Evolutionary conservation across 2,888 invertebrate genomes (phyloP).

Genomic region (Rhagophthalmus giganteus): DNA sequence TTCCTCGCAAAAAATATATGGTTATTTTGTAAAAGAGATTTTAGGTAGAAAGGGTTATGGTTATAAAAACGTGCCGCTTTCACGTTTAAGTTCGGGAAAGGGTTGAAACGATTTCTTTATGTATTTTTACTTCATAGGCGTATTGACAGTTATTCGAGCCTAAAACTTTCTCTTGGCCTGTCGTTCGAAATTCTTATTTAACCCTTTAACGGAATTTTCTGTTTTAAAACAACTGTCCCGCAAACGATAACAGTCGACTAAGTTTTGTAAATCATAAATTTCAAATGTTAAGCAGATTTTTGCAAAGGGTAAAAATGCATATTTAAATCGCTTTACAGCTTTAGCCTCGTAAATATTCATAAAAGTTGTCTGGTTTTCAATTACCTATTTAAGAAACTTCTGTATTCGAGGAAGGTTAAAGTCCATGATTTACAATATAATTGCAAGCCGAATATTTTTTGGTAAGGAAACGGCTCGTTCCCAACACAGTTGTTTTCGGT

Average conservation of each 20-base stretch:
- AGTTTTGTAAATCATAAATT: too few relatives aligned
- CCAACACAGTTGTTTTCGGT: neutral
- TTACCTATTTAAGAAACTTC: conserved; percentile 8
- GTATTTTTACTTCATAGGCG: neutral
- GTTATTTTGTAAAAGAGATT: conserved; percentile 1
- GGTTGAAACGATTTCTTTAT: neutral
- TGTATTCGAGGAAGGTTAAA: neutral
- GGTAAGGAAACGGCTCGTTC: neutral
- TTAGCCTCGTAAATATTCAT: conserved; percentile 24
- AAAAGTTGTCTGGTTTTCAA: conserved; percentile 17
- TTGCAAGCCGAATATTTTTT: conserved; percentile 2
- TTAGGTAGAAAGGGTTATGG: conserved; percentile 5
- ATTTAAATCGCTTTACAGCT: conserved; percentile 16
- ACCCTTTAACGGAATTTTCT: too few relatives aligned
- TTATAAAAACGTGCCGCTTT: conserved; percentile 19
- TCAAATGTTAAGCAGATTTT: too few relatives aligned
- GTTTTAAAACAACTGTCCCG: too few relatives aligned
- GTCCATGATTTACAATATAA: neutral
- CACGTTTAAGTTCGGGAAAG: conserved; percentile 2
- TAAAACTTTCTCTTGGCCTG: too few relatives aligned
- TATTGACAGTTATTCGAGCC: too few relatives aligned
- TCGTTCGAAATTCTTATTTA: too few relatives aligned
- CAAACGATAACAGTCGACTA: too few relatives aligned
- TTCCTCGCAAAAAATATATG: conserved; percentile 7
- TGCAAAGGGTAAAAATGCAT: conserved; percentile 30